Evolutionary conservation across 2,797 vertebrate species (phyloP).

Genomic region (Lacerta viridis): DNA sequence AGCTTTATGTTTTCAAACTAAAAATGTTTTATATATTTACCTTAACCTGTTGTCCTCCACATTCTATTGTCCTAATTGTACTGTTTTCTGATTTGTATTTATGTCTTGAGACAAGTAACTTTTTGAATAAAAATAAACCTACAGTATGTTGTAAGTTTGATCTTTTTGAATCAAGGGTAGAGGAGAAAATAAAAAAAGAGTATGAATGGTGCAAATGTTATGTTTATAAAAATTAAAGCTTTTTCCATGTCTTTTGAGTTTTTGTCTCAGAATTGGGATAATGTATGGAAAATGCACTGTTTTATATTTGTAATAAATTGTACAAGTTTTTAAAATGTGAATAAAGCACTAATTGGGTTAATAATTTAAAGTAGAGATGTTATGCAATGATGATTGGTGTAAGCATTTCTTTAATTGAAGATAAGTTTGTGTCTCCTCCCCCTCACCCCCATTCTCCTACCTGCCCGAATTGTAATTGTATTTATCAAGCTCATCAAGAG

Average conservation of each 20-base stretch:
- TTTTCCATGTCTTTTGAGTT: constrained; percentile 80
- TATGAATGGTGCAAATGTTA: constrained; percentile 80
- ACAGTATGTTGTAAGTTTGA: constrained; percentile 90
- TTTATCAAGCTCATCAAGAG: not conserved
- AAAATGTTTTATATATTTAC: constrained; percentile 91
- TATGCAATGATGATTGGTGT: constrained; percentile 78
- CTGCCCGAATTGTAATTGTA: not conserved
- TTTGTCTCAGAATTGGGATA: constrained; percentile 82
- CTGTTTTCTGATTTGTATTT: constrained; percentile 99
- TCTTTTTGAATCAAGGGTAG: constrained; percentile 82
- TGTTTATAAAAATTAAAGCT: constrained; percentile 80
- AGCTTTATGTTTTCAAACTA: constrained; percentile 89
- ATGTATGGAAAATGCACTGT: constrained; percentile 82
- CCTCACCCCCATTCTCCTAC: not conserved
- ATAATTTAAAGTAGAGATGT: constrained; percentile 82
- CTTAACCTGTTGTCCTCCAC: constrained; percentile 96
- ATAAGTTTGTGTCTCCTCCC: constrained; percentile 62
- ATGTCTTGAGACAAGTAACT: constrained; percentile 99
- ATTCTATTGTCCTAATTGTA: constrained; percentile 98
- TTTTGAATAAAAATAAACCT: constrained; percentile 99
- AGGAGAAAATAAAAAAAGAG: constrained; percentile 74
- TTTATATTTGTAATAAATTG: constrained; percentile 84
- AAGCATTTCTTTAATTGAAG: constrained; percentile 74
- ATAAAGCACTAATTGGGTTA: constrained; percentile 82
- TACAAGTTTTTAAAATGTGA: constrained; percentile 83